Evolutionary conservation across 2,113 vertebrate species (phyloP), one percentile per base, ranked within the genome.

Genomic region (Cromileptes altivelis): DNA sequence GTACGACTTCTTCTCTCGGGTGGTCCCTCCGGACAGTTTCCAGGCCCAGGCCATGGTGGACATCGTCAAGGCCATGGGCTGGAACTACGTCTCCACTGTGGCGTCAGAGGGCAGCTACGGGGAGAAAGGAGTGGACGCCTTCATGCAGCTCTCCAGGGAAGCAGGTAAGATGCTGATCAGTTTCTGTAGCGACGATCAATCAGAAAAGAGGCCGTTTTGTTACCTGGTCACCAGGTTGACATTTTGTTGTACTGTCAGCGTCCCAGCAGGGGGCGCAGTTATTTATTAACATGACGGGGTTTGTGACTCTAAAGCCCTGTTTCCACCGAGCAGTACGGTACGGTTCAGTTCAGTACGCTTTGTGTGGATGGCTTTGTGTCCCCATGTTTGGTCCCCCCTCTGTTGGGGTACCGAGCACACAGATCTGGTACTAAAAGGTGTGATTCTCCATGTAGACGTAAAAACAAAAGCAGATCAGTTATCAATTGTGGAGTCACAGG

Each of bases 41-140:
- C 93, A 94, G 87, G 93, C 93, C 13, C 91, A 94, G 88, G 93
- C 93, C 37, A 93, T 94, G 93, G 91, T 94, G 89, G 93, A 93
- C 82, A 84, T 94, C 27, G 89, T 94, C 18, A 92, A 93, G 74
- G 77, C 91, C 25, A 78, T 94, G 93, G 89, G 91, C 68, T 94
- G 93, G 93, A 93, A 89, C 91, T 94, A 94, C 61, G 91, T 94
- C 6, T 94, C 93, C 81, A 94, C 93, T 0, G 82, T 94, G 71
- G 93, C 93, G 0, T 94, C 93, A 0, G 91, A 94, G 79, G 93
- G 93, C 47, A 93, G 91, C 79, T 93, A 94, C 1, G 93, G 93
- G 1, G 91, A 94, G 84, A 94, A 93, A 42, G 93, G 93, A 0
- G 91, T 93, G 85, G 91, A 94, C n/a, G 93, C 91, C 74, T 94